Conservation (phyloP, 2,888 invertebrate species). For the Aleiodes leptofemur region DNA sequence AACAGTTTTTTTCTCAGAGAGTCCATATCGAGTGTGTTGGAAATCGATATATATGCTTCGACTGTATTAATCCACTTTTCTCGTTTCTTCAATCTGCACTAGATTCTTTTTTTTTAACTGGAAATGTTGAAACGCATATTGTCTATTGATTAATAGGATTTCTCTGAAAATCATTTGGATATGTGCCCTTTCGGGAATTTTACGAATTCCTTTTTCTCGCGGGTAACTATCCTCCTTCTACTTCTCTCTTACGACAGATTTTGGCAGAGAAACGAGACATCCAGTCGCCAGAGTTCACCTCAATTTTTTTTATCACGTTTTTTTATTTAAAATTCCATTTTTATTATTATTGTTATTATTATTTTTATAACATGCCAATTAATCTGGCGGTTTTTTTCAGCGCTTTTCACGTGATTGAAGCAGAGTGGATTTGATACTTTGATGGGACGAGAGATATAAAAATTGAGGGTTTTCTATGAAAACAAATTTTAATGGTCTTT, state of each 20-base stretch:
- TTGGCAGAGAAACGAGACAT: slow-evolving; percentile 39
- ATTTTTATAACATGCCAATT: neutral
- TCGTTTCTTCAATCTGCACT: neutral
- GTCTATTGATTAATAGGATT: slow-evolving; percentile 55
- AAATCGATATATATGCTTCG: slow-evolving; percentile 24
- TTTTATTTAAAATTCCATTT: too few relatives aligned
- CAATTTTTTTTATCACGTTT: slow-evolving; percentile 4
- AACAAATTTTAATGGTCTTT: neutral
- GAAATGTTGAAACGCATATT: slow-evolving; percentile 51
- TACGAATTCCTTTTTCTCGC: neutral
- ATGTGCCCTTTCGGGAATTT: neutral
- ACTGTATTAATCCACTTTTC: slow-evolving; percentile 48
- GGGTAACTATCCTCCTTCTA: neutral
- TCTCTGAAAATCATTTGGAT: slow-evolving; percentile 1
- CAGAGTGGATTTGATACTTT: too few relatives aligned
- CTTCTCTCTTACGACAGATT: slow-evolving; percentile 18
- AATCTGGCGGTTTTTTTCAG: slow-evolving; percentile 6
- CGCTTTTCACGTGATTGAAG: neutral
- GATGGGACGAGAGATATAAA: too few relatives aligned
- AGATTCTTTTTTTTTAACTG: neutral
- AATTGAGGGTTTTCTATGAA: neutral
- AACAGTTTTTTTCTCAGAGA: slow-evolving; percentile 5
- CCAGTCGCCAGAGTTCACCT: slow-evolving; percentile 12
- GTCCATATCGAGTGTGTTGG: neutral
- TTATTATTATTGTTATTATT: too few relatives aligned